Evolutionary conservation across 30 jellyfish, hydroid and myxozoan species (phyloP), one percentile per base, ranked within the genome.

Genomic region (Aurelia sp.): DNA sequence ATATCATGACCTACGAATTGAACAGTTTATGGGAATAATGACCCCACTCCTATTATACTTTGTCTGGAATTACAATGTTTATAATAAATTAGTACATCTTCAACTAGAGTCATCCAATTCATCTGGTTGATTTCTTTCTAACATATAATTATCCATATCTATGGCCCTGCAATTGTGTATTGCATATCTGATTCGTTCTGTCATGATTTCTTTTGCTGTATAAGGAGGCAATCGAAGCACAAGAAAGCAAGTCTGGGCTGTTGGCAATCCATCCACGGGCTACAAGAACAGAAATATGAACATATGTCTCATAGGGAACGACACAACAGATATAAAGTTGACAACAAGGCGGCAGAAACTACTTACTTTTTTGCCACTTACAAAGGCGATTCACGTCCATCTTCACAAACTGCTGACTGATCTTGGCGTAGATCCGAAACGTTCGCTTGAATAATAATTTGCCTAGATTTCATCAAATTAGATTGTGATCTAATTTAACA

Each of bases 161-260:
- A 93, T 93, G 0, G 98, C 97, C 78, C 97, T 75, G 72, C 98
- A 93, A 74, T 93, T 87, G 86, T 88, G 89, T 21, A 93, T 84
- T 19, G 98, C 98, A 74, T 93, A 93, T 4, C 97, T 81, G 59
- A 93, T 88, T 59, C 87, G 78, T 30, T 93, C 97, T 13, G 97
- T 66, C 95, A 93, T 78, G 16, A 86, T 66, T 20, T 41, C 81
- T 67, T 84, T 93, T 12, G 97, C 47, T 11, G 96, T 78, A 65
- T 93, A 93, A 19, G 96, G 93, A 57, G 98, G 98, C 65, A 93
- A 58, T 3, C 97, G 92, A 20, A 93, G 70, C 21, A 93, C 98
- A 57, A 93, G 90, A 76, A 93, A 93, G 59, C 98, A 93, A 0
- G 98, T 93, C 85, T 93, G 98, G 20, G 98, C 98, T 22, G 98